Evolutionary conservation across 2,113 vertebrate species (phyloP).

Genomic region (Girardinichthys multiradiatus): DNA sequence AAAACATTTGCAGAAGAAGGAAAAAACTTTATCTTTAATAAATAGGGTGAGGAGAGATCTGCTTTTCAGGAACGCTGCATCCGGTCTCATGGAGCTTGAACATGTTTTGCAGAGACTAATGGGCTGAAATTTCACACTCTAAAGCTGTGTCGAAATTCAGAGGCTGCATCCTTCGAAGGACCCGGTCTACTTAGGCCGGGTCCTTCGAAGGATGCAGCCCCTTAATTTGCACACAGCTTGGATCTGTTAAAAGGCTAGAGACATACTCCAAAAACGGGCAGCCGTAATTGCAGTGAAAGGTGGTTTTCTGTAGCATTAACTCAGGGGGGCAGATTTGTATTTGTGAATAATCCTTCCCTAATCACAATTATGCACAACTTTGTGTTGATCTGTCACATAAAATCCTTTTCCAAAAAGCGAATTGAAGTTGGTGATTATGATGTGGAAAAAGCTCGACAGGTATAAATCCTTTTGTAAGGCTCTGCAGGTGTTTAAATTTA

Average conservation of each 20-base stretch:
- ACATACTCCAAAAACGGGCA: background rate
- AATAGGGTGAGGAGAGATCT: too few relatives aligned
- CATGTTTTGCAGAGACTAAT: background rate
- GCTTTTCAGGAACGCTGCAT: background rate
- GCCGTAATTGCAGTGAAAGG: background rate
- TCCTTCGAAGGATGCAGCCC: too few relatives aligned
- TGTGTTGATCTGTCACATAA: background rate
- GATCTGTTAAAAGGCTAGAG: too few relatives aligned
- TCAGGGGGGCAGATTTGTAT: background rate
- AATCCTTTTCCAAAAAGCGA: background rate
- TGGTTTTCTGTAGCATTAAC: background rate
- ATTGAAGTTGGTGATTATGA: background rate
- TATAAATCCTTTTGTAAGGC: too few relatives aligned
- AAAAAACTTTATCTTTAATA: background rate
- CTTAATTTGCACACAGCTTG: too few relatives aligned
- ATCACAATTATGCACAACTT: background rate
- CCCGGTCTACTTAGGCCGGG: too few relatives aligned
- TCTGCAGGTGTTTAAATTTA: background rate
- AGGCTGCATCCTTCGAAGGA: too few relatives aligned
- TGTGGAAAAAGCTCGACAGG: too few relatives aligned
- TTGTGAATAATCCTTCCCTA: background rate
- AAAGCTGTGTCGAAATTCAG: too few relatives aligned
- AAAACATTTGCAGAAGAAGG: background rate
- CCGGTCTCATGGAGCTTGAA: background rate
- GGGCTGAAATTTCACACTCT: background rate